phyloP scores from a whole-genome alignment of 2,888 invertebrate species.

The Brachycybe producta region DNA sequence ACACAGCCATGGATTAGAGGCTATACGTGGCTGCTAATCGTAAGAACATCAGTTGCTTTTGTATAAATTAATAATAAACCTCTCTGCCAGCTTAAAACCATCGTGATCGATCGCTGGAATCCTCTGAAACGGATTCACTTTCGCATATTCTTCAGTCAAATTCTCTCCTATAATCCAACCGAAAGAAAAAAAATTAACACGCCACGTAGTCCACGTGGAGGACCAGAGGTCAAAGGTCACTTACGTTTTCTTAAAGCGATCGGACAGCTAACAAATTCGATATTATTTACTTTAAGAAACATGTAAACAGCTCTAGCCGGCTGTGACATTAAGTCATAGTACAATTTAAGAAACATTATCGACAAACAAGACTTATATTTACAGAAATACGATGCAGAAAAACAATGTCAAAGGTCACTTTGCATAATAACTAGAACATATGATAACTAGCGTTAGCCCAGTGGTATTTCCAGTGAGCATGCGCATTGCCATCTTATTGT shows the following conservation, averaged over 20 bases:
- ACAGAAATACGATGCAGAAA: too few species aligned
- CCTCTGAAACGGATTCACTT: conserved; percentile 34
- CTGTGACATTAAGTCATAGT: conserved; percentile 37
- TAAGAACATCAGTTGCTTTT: too few species aligned
- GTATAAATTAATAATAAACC: too few species aligned
- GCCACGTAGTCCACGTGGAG: not conserved
- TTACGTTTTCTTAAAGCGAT: conserved; percentile 35
- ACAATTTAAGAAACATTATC: conserved; percentile 28
- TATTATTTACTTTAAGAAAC: conserved; percentile 33
- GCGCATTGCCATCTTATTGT: too few species aligned
- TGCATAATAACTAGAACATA: too few species aligned
- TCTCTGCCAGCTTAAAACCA: conserved; percentile 38
- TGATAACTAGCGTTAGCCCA: too few species aligned
- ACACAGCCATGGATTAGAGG: too few species aligned
- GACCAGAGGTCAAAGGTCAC: not conserved
- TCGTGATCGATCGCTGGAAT: conserved; percentile 38
- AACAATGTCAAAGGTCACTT: too few species aligned
- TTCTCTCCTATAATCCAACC: conserved; percentile 31
- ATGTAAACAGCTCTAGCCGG: conserved; percentile 34
- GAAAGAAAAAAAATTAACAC: not conserved
- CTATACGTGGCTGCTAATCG: too few species aligned
- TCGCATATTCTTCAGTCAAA: conserved; percentile 31
- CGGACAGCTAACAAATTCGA: conserved; percentile 31
- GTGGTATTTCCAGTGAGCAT: too few species aligned
- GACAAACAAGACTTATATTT: too few species aligned